Evolutionary conservation across 2,113 vertebrate genomes (phyloP).

Genomic region (Oxygymnocypris stewartii): DNA sequence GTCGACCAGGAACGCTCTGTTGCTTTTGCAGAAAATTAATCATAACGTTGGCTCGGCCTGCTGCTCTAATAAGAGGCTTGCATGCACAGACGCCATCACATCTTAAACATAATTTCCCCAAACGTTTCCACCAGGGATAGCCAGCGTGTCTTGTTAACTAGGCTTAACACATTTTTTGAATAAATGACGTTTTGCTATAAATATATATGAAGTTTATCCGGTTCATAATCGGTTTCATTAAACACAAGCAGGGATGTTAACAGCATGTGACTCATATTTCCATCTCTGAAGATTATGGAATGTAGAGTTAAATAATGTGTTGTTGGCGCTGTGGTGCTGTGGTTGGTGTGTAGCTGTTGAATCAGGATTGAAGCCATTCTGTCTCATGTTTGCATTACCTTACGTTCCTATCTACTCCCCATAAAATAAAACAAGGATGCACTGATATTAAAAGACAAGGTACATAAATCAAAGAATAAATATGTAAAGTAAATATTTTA

Average conservation of each 20-base stretch:
- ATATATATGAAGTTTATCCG: not conserved
- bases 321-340: not conserved
- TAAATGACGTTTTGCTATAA: not conserved
- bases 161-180: slow-evolving; percentile 1
- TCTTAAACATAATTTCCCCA: slow-evolving; percentile 31
- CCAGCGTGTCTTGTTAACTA: slow-evolving; percentile 25
- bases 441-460: not conserved
- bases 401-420: not conserved
- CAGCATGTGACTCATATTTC: not conserved
- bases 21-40: slow-evolving; percentile 58
- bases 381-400: not conserved
- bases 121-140: slow-evolving; percentile 27
- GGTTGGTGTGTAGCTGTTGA: not conserved
- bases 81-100: not conserved
- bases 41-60: slow-evolving; percentile 58
- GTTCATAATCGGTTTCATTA: not conserved
- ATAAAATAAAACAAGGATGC: not conserved
- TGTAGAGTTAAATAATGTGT: slow-evolving; percentile 6
- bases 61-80: slow-evolving; percentile 47
- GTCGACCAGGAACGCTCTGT: slow-evolving; percentile 34
- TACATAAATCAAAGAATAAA: too few species aligned
- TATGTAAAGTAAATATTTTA: too few species aligned
- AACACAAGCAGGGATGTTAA: not conserved
- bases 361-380: not conserved
- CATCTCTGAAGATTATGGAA: not conserved